Base-by-base conservation (phyloP, 2,113 vertebrate species). In the Eptesicus fuscus region DNA sequence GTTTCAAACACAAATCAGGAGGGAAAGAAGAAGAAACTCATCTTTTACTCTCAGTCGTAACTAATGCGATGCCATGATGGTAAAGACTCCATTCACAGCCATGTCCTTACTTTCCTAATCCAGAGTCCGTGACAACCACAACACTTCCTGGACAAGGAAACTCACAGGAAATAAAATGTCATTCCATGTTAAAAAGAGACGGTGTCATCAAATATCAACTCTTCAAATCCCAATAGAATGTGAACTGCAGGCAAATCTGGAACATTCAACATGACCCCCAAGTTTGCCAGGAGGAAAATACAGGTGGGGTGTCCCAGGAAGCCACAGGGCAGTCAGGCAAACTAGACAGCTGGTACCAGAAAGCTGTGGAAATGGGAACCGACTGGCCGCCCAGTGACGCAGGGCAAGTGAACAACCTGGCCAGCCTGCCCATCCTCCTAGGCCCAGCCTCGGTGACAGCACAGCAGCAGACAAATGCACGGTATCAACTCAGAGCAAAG, bases 321-420 rank as follows among this genome's bases (percentile, higher is more conserved):
- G 49, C 76, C 28, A 8, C 5, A 3, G 35, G 6, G 13, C 76
- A 70, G 59, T 30, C 16, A n/a, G 40, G 86, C 25, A 5, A 61
- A 59, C 8, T 3, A 42, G 10, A 25, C n/a, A 37, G 71, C 73
- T 12, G 23, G 40, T 17, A 18, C 25, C 59, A 3, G 6, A 12
- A 35, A 13, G 42, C 8, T 25, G 35, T n/a, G 18, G 2, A 4
- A 2, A 2, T 7, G 14, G 9, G 9, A 14, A 63, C 18, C 0
- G 1, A 42, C 22, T 12, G 23, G 56, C 42, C 12, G 9, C 49
- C 40, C n/a, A 9, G 77, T 13, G 51, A 56, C 2, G 53, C 8
- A 20, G 20, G 53, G 18, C 7, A n/a, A n/a, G 0, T 56, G 53
- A 49, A 53, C 1, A 1, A 18, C 32, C 11, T 10, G 37, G 37